These are phyloP conservation scores for Zaprionus gabonicus DNA, from an alignment of 1,140 invertebrate species.

Conservation along the genomic window DNA sequence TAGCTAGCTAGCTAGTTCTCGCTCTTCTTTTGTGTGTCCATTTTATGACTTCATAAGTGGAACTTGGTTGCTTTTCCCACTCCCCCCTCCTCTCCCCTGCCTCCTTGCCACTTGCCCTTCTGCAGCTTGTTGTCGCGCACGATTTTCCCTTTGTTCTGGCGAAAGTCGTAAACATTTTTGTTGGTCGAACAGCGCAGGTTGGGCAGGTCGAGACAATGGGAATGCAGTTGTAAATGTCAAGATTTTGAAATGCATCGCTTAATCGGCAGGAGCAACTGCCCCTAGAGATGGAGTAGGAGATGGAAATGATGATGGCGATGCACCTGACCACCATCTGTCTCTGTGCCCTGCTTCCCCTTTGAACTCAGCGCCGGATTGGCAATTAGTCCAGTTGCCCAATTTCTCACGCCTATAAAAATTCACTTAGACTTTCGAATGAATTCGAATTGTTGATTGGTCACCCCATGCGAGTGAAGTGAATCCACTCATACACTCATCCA, in stretches of 20 bases:
- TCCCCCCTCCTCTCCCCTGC: constrained; percentile 15
- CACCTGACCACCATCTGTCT: constrained; percentile 1
- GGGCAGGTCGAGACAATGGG: constrained; percentile 57
- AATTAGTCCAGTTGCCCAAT: constrained; percentile 71
- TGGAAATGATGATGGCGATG: constrained; percentile 14
- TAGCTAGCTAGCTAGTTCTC: constrained; percentile 43
- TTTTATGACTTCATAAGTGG: constrained; percentile 82
- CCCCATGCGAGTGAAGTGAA: constrained; percentile 19
- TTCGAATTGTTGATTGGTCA: constrained; percentile 47
- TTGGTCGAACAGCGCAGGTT: constrained; percentile 25
- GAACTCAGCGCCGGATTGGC: constrained; percentile 21
- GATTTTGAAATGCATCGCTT: constrained; percentile 74
- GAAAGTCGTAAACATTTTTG: constrained; percentile 78
- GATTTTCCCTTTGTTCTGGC: constrained; percentile 74
- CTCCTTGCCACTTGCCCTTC: constrained; percentile 41
- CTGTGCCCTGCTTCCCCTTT: constrained; percentile 20
- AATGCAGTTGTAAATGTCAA: constrained; percentile 74
- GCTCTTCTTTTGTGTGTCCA: constrained; percentile 35
- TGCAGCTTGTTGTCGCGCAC: constrained; percentile 49
- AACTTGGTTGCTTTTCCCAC: constrained; percentile 68
- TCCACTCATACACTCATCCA: constrained; percentile 52
- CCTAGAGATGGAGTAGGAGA: constrained; percentile 30
- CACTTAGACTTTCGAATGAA: constrained; percentile 74
- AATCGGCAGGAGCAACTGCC: constrained; percentile 50
- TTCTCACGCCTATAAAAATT: constrained; percentile 77